phyloP scores from a whole-genome alignment of 2,797 vertebrate species.

The Enteromius argenteus region DNA sequence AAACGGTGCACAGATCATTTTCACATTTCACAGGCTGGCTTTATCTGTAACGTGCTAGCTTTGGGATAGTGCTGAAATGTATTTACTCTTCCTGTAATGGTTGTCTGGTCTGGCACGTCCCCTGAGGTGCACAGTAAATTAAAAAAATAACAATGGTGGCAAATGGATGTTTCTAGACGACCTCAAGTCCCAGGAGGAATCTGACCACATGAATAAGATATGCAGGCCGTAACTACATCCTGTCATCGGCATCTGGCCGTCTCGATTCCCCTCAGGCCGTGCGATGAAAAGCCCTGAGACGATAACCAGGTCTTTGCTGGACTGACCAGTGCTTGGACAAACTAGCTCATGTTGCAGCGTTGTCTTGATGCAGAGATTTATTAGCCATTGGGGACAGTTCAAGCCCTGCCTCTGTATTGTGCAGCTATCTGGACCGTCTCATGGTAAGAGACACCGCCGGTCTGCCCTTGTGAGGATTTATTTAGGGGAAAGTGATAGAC shows the following conservation, averaged over 20 bases:
- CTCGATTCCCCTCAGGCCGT: slow-evolving; percentile 60
- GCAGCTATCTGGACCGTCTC: slow-evolving; percentile 40
- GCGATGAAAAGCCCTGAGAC: slow-evolving; percentile 57
- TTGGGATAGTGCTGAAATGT: slow-evolving; percentile 58
- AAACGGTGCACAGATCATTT: slow-evolving; percentile 20
- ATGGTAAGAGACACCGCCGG: slow-evolving; percentile 70
- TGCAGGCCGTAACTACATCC: slow-evolving; percentile 75
- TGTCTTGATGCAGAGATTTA: slow-evolving; percentile 74
- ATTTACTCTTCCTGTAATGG: slow-evolving; percentile 64
- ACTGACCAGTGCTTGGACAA: slow-evolving; percentile 73
- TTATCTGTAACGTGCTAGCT: slow-evolving; percentile 40
- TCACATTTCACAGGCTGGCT: slow-evolving; percentile 4
- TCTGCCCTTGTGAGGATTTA: slow-evolving; percentile 72
- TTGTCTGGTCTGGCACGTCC: slow-evolving; percentile 68
- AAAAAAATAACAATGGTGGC: slow-evolving; percentile 65
- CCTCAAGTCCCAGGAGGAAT: slow-evolving; percentile 69
- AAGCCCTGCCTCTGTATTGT: slow-evolving; percentile 51
- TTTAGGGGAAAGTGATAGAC: slow-evolving; percentile 70
- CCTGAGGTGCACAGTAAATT: slow-evolving; percentile 53
- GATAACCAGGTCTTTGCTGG: slow-evolving; percentile 64
- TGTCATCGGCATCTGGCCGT: slow-evolving; percentile 66
- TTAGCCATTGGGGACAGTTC: slow-evolving; percentile 73
- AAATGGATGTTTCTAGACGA: slow-evolving; percentile 74
- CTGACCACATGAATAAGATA: slow-evolving; percentile 80
- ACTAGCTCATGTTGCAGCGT: slow-evolving; percentile 69